Percentiles rank a stretch among this genome's conserved stretches.
Evolutionary conservation across 2,113 vertebrate genomes (phyloP).

Genomic region (Dermatemys mawii): DNA sequence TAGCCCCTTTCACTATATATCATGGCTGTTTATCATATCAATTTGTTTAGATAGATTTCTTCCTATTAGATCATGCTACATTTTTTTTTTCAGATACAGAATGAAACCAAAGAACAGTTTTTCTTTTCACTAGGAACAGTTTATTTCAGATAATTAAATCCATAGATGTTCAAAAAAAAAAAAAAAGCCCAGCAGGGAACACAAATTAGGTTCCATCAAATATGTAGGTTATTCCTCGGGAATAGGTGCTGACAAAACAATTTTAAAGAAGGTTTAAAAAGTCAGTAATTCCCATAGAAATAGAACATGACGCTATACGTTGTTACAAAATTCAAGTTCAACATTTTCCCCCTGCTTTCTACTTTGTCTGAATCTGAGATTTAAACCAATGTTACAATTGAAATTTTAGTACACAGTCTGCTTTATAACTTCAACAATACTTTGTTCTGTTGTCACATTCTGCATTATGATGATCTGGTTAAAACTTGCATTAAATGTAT

Average conservation of each 20-base stretch:
- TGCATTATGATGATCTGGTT: background rate
- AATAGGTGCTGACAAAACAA: slow-evolving; percentile 52
- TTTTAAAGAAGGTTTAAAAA: slow-evolving; percentile 46
- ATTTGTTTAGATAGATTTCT: slow-evolving; percentile 11
- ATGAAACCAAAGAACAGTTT: slow-evolving; percentile 21
- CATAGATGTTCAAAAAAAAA: slow-evolving; percentile 48
- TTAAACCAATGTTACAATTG: background rate
- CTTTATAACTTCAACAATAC: background rate
- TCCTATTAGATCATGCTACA: background rate
- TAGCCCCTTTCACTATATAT: background rate
- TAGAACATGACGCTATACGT: too few species aligned
- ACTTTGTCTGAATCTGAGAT: background rate
- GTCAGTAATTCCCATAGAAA: slow-evolving; percentile 15
- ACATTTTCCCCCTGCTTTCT: background rate
- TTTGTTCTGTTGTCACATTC: background rate
- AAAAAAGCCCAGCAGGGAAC: slow-evolving; percentile 34
- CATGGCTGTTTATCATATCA: slow-evolving; percentile 21
- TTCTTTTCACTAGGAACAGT: slow-evolving; percentile 40
- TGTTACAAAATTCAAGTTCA: slow-evolving; percentile 8
- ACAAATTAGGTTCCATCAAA: slow-evolving; percentile 46
- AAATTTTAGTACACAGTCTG: background rate
- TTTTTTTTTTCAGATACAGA: slow-evolving; percentile 13
- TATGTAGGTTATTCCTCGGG: slow-evolving; percentile 36
- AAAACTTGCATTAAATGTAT: background rate
- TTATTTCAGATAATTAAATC: slow-evolving; percentile 68